Percentiles rank a stretch among this genome's conserved stretches.
Evolutionary conservation across 2,113 vertebrate genomes (phyloP).

Genomic region (Physeter macrocephalus): DNA sequence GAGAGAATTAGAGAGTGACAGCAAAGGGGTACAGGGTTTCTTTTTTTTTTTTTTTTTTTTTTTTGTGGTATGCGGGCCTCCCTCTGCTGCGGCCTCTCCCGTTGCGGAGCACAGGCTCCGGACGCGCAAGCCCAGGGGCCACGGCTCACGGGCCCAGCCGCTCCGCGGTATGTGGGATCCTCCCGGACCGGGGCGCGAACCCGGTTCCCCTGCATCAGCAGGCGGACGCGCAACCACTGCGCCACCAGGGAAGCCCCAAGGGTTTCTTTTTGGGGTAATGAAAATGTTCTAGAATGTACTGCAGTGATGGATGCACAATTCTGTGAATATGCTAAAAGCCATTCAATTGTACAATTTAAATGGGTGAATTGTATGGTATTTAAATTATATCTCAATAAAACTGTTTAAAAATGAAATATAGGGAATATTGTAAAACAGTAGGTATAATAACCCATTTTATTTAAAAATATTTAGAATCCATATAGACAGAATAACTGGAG

Average conservation of each 20-base stretch:
- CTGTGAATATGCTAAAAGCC: neutral
- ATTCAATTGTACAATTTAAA: neutral
- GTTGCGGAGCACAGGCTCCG: too few species aligned
- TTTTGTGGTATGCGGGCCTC: too few species aligned
- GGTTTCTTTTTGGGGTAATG: neutral
- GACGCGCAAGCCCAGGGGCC: too few species aligned
- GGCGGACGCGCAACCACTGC: too few species aligned
- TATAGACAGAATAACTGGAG: neutral
- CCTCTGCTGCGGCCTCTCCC: too few species aligned
- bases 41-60: rapidly evolving
- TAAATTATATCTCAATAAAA: neutral
- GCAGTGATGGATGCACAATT: neutral
- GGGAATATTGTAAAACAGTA: neutral
- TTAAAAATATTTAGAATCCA: neutral
- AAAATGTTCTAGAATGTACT: neutral
- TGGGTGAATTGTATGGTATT: neutral
- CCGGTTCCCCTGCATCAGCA: too few species aligned
- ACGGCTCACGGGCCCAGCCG: too few species aligned
- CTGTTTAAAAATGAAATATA: neutral
- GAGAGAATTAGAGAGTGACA: neutral
- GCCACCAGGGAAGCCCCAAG: too few species aligned
- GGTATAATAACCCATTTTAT: neutral
- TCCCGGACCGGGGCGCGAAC: too few species aligned
- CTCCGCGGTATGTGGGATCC: too few species aligned
- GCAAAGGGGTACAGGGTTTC: neutral